These are phyloP conservation scores for Poeciliopsis occidentalis DNA, from an alignment of 2,113 vertebrate genomes.

Conservation along the genomic window DNA sequence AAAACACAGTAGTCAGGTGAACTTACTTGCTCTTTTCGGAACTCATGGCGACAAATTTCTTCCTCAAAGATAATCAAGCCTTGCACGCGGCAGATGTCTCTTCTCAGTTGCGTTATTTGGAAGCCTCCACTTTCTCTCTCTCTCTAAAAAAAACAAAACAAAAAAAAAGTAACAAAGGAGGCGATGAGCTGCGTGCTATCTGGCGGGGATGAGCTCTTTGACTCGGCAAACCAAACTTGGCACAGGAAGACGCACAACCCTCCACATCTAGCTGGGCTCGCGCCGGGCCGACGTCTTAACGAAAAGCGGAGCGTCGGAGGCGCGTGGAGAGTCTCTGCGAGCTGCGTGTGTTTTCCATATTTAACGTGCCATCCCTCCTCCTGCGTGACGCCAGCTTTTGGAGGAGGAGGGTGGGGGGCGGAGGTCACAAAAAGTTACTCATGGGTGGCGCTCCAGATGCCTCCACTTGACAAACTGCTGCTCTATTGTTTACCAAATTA, in stretches of 20 bases:
- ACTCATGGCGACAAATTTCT: constrained; percentile 65
- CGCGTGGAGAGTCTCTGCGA: constrained; percentile 25
- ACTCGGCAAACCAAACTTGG: constrained; percentile 24
- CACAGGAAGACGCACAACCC: not conserved
- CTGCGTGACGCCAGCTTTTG: constrained; percentile 67
- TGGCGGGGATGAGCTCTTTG: constrained; percentile 36
- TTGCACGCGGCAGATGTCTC: constrained; percentile 3
- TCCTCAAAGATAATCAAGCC: not conserved
- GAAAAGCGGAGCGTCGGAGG: constrained; percentile 7
- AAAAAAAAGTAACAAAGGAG: not conserved
- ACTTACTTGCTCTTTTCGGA: constrained; percentile 82
- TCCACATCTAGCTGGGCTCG: constrained; percentile 39
- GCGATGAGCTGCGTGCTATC: constrained; percentile 14
- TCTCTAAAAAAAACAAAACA: not conserved
- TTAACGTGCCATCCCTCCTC: constrained; percentile 81
- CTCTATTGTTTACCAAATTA: not conserved
- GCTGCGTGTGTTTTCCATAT: constrained; percentile 74
- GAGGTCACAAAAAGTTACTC: constrained; percentile 47
- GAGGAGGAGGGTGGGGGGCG: constrained; percentile 23
- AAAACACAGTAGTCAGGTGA: not conserved
- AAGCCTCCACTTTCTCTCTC: not conserved
- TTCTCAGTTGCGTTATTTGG: not conserved
- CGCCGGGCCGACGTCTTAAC: constrained; percentile 19
- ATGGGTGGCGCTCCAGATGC: constrained; percentile 26
- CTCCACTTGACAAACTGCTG: not conserved